Evolutionary conservation across 2,888 invertebrate genomes (phyloP).

Genomic region (Volucella zonaria): DNA sequence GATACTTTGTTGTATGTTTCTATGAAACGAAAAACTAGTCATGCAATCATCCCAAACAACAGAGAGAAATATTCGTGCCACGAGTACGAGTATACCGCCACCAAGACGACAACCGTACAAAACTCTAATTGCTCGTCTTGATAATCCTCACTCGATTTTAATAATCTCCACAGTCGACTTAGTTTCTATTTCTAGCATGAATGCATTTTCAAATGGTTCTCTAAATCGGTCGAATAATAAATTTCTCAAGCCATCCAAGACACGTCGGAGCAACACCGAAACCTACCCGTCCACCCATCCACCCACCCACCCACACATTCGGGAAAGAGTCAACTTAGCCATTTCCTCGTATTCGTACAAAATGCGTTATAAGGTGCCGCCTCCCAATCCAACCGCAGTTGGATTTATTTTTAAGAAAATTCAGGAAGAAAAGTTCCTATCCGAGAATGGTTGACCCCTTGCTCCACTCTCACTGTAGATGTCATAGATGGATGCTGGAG

Average conservation of each 20-base stretch:
- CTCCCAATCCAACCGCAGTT: neutral
- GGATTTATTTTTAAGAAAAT: conserved; percentile 56
- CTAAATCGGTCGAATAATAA: conserved; percentile 64
- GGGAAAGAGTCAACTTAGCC: neutral
- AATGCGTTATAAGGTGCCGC: conserved; percentile 46
- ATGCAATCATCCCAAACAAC: neutral
- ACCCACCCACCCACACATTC: conserved; percentile 21
- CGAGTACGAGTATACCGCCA: conserved; percentile 9
- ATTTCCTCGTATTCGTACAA: conserved; percentile 24
- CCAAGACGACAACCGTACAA: conserved; percentile 34
- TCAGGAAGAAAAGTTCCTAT: conserved; percentile 27
- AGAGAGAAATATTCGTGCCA: conserved; percentile 13
- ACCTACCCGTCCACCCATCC: neutral
- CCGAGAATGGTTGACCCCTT: neutral
- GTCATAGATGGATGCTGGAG: neutral
- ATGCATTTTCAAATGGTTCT: conserved; percentile 71
- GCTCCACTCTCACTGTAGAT: neutral
- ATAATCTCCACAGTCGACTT: conserved; percentile 67
- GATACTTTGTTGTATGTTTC: neutral
- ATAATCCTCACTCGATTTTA: conserved; percentile 63
- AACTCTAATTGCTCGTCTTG: conserved; percentile 47
- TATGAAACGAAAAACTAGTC: too few relatives aligned
- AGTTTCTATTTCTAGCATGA: conserved; percentile 72
- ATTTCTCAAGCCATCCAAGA: conserved; percentile 34
- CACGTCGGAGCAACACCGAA: conserved; percentile 4